Evolutionary conservation across 2,888 invertebrate genomes (phyloP), one percentile per base, ranked within the genome.

Genomic region (Lottia gigantea): DNA sequence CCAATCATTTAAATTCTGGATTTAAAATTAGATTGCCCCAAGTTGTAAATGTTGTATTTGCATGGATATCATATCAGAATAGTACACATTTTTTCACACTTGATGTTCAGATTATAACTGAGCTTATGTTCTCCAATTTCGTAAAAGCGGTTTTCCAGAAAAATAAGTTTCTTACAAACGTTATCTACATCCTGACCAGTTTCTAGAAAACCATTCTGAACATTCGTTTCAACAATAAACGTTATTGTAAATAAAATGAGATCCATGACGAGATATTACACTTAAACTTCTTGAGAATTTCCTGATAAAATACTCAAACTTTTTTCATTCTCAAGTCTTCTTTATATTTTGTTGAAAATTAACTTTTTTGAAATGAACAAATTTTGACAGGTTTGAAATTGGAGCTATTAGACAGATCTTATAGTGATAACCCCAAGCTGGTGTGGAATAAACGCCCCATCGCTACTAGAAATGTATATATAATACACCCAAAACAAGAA

Each of bases 341-440:
- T 55, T 55, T 55, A 55, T 55, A 23, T 55, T 8, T 12, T 23
- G 55, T 19, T 55, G 23, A 55, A 55, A 55, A 23, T 23, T 55
- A 31, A 45, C 45, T 46, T 31, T 64, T 67, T 67, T 71, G 67
- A 71, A 67, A 67, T 71, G 63, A 46, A 71, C 61, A 67, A 67
- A 67, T 64, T 67, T 71, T 67, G 71, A 71, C 71, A 67, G 71
- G 55, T 64, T 64, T 67, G 67, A 67, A 71, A 71, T 46, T 25
- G 45, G 67, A 71, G 40, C 71, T 67, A 71, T 71, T 71, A 67
- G 64, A 46, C 45, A 46, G 64, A 64, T 67, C 55, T 64, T 46
- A 19, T 55, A 55, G 23, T 55, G 55, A 55, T 55, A 55, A 55
- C 55, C 55, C 23, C 19, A 55, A 55, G 55, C 55, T 55, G 40